A percentile compares a stretch with the other conserved stretches of the same genome.
These are phyloP conservation scores for Drosophila takahashii DNA, from an alignment of 1,140 invertebrate species.

Conservation along the genomic window DNA sequence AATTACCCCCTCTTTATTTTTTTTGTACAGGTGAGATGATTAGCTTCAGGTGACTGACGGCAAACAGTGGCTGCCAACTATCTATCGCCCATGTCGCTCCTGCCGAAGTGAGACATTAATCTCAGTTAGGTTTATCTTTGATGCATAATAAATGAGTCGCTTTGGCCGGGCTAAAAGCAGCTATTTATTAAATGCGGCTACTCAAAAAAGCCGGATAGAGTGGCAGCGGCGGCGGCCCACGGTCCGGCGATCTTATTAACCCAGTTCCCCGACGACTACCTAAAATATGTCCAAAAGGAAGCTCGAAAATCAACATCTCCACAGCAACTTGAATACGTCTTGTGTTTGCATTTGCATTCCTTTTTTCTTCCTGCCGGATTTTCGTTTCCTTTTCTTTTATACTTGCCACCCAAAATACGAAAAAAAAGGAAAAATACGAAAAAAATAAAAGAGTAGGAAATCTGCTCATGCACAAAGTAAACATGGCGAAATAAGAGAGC, in stretches of 20 bases:
- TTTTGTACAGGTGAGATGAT: slow-evolving; percentile 20
- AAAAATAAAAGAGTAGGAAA: slow-evolving; percentile 39
- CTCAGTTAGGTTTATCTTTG: slow-evolving; percentile 83
- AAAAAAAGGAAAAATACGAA: not conserved
- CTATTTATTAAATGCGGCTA: slow-evolving; percentile 71
- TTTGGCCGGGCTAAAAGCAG: slow-evolving; percentile 73
- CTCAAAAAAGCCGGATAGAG: slow-evolving; percentile 8
- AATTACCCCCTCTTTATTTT: not conserved
- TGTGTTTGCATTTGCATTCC: slow-evolving; percentile 64
- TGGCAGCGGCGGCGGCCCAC: not conserved
- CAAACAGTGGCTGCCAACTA: slow-evolving; percentile 29
- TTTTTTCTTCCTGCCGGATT: slow-evolving; percentile 27
- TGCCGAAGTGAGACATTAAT: slow-evolving; percentile 79
- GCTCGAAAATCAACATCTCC: slow-evolving; percentile 38
- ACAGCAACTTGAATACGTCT: slow-evolving; percentile 50
- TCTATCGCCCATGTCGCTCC: slow-evolving; percentile 52
- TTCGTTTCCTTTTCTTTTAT: slow-evolving; percentile 28
- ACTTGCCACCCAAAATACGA: slow-evolving; percentile 60
- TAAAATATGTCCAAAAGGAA: slow-evolving; percentile 26
- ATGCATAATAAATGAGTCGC: slow-evolving; percentile 78
- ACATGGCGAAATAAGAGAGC: slow-evolving; percentile 68
- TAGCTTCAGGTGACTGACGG: slow-evolving; percentile 11
- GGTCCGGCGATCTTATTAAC: slow-evolving; percentile 74
- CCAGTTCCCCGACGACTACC: slow-evolving; percentile 46
- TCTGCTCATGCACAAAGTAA: slow-evolving; percentile 75